A percentile compares a stretch with the other conserved stretches of the same genome.
These are phyloP conservation scores for Percopsis omiscomaycus DNA, from an alignment of 2,797 vertebrate genomes.

Conservation along the genomic window DNA sequence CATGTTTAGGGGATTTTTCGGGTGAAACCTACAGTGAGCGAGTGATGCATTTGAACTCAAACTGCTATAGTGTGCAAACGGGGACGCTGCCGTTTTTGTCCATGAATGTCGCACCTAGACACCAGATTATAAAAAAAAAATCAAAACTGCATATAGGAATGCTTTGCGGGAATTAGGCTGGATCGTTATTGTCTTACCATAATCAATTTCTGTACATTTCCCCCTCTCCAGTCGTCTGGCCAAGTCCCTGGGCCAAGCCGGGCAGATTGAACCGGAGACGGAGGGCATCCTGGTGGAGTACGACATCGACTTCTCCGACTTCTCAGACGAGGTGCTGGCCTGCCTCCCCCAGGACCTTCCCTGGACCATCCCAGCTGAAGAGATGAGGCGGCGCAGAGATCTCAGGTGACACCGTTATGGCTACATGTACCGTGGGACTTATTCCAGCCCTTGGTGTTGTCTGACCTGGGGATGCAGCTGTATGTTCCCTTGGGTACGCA, in stretches of 20 bases:
- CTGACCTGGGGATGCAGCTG: too few species aligned
- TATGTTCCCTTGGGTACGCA: too few species aligned
- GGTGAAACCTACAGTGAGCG: too few species aligned
- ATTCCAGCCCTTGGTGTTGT: background rate
- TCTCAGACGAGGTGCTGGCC: slow-evolving; percentile 83
- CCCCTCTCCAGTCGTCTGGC: slow-evolving; percentile 79
- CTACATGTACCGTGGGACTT: background rate
- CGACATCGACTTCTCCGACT: slow-evolving; percentile 92
- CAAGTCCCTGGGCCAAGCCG: slow-evolving; percentile 93
- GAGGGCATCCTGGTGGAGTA: slow-evolving; percentile 94
- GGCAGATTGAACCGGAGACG: slow-evolving; percentile 95
- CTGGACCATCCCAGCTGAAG: slow-evolving; percentile 86
- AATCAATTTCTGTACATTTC: slow-evolving; percentile 2
- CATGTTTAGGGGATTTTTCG: too few species aligned
- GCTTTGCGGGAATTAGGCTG: too few species aligned
- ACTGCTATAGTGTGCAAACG: too few species aligned
- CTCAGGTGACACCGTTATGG: slow-evolving; percentile 79
- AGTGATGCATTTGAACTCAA: too few species aligned
- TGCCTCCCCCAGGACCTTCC: slow-evolving; percentile 88
- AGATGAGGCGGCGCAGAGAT: slow-evolving; percentile 85
- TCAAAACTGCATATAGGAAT: too few species aligned
- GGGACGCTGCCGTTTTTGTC: too few species aligned
- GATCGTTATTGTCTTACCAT: background rate
- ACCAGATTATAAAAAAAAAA: too few species aligned
- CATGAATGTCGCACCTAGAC: too few species aligned